These are phyloP conservation scores for Natrix natrix DNA, from an alignment of 2,797 vertebrate species.

Conservation along the genomic window DNA sequence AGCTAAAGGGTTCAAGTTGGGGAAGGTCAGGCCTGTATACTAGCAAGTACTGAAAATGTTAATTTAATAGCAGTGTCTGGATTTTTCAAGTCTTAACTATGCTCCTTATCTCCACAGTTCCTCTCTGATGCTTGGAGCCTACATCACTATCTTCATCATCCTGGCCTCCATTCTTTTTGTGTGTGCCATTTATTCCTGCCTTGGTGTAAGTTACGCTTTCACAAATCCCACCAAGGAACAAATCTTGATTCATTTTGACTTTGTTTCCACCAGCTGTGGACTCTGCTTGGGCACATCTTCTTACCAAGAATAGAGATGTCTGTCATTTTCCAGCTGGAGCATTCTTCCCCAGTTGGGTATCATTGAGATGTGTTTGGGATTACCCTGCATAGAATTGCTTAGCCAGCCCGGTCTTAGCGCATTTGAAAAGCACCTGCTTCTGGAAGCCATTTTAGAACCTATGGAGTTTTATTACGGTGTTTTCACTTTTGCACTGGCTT, in stretches of 20 bases:
- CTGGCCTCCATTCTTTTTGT: conserved; percentile 85
- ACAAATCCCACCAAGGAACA: background rate
- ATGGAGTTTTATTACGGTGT: background rate
- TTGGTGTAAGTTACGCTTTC: conserved; percentile 77
- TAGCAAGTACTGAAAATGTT: background rate
- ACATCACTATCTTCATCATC: conserved; percentile 85
- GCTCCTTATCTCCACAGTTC: conserved; percentile 73
- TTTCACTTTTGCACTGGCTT: background rate
- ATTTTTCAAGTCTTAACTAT: background rate
- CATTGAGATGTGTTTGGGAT: background rate
- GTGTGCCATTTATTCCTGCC: conserved; percentile 89
- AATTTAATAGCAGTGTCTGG: background rate
- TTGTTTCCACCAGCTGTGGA: background rate
- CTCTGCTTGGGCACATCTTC: background rate
- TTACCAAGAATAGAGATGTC: background rate
- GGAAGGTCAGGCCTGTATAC: background rate
- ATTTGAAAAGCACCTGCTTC: background rate
- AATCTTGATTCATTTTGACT: background rate
- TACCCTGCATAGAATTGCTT: background rate
- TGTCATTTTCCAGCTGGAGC: background rate
- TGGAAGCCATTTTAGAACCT: background rate
- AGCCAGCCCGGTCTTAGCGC: background rate
- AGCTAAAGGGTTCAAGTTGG: background rate
- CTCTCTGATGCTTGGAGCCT: conserved; percentile 85
- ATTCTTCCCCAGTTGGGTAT: background rate